Conservation (phyloP, 1,140 invertebrate species). For the Brachionus rubens region DNA sequence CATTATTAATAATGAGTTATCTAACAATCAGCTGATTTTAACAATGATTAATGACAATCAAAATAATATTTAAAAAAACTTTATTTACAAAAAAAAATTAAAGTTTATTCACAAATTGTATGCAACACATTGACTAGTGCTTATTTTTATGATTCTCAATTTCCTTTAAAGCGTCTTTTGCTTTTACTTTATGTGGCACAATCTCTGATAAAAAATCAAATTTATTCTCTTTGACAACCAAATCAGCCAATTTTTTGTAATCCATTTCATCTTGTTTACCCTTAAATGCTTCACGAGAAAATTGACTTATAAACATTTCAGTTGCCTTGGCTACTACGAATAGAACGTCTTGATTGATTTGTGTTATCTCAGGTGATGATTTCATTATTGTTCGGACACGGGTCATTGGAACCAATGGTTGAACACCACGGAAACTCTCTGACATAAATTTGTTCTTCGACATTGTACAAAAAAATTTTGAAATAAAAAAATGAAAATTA, state of each 20-base stretch:
- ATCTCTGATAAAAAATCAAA: constrained; percentile 42
- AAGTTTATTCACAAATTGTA: no score
- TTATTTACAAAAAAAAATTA: no score
- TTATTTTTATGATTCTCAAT: constrained; percentile 5
- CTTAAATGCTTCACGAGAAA: constrained; percentile 1
- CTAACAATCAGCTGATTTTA: no score
- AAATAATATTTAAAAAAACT: no score
- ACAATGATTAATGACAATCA: no score
- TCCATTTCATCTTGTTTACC: not conserved
- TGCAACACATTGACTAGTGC: no score
- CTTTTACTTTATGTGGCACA: constrained; percentile 27
- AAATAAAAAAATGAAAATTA: no score
- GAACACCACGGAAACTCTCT: not conserved
- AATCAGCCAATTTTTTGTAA: constrained; percentile 23
- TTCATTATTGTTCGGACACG: constrained; percentile 45
- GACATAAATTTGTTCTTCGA: not conserved
- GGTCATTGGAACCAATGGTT: constrained; percentile 36
- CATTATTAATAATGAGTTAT: no score
- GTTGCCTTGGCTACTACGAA: constrained; percentile 35
- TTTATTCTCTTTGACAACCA: constrained; percentile 31
- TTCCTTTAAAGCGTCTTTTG: constrained; percentile 19
- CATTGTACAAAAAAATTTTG: not conserved
- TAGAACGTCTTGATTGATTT: constrained; percentile 21
- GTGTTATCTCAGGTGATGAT: constrained; percentile 12
- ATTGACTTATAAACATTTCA: constrained; percentile 26